phyloP scores from a whole-genome alignment of 2,888 invertebrate genomes.

The Cybosia mesomella region DNA sequence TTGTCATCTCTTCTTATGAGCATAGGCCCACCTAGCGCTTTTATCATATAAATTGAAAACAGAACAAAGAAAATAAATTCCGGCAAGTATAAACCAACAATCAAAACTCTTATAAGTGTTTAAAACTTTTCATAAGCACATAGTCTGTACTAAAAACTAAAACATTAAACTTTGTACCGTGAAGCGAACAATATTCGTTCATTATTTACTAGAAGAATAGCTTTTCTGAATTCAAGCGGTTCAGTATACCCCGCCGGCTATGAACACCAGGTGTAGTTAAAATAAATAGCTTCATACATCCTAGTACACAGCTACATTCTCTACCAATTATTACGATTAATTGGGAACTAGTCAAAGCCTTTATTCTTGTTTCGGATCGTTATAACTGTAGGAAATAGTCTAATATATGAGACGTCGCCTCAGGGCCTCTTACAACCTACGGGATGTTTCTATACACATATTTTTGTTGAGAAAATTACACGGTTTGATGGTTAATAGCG shows the following conservation, averaged over 20 bases:
- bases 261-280: slow-evolving; percentile 69
- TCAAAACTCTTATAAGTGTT: slow-evolving; percentile 22
- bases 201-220: slow-evolving; percentile 51
- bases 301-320: slow-evolving; percentile 59
- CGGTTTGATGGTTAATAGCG: slow-evolving; percentile 57
- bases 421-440: slow-evolving; percentile 45
- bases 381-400: slow-evolving; percentile 57
- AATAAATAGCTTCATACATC: slow-evolving; percentile 69
- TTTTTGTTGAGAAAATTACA: slow-evolving; percentile 61
- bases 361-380: slow-evolving; percentile 66
- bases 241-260: slow-evolving; percentile 49
- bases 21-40: not conserved
- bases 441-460: slow-evolving; percentile 52
- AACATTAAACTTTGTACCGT: slow-evolving; percentile 42
- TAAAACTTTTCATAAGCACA: slow-evolving; percentile 27
- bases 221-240: slow-evolving; percentile 39
- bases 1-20: not conserved
- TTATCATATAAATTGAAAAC: not conserved
- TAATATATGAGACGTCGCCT: slow-evolving; percentile 61
- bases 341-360: slow-evolving; percentile 67
- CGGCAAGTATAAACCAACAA: not conserved
- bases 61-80: not conserved
- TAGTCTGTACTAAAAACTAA: slow-evolving; percentile 35
- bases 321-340: slow-evolving; percentile 76
- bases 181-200: slow-evolving; percentile 46